Conservation (phyloP, 2,797 vertebrate species). For the Cirrhinus mrigala region DNA sequence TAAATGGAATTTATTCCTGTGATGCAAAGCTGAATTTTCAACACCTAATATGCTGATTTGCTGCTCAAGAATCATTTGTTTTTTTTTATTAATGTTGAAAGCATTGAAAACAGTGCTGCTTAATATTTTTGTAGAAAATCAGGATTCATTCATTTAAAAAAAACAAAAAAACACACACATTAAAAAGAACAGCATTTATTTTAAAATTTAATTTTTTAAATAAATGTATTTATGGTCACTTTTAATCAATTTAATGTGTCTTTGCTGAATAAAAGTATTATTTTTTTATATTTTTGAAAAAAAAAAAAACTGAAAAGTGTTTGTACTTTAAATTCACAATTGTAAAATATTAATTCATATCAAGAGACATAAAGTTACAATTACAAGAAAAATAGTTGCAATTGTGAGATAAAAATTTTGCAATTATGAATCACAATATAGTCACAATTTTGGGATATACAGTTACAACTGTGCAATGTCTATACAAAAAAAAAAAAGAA, state of each 20-base stretch:
- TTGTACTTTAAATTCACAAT: neutral
- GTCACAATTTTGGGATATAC: neutral
- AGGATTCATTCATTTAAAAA: neutral
- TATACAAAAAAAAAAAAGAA: constrained; percentile 1
- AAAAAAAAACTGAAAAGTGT: neutral
- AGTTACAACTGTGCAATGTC: neutral
- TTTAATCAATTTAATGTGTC: neutral
- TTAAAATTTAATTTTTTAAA: neutral
- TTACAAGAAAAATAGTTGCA: neutral
- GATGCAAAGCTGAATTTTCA: neutral
- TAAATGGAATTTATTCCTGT: neutral
- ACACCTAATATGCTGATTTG: neutral
- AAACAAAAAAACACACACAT: neutral
- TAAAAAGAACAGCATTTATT: neutral
- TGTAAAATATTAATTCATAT: neutral
- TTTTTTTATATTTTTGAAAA: neutral
- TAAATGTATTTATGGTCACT: neutral
- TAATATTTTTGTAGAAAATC: neutral
- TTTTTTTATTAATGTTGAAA: neutral
- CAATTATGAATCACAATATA: neutral
- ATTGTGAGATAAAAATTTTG: neutral
- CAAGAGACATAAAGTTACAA: neutral
- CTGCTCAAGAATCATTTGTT: neutral
- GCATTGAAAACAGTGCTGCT: neutral
- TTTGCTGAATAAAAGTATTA: neutral